Evolutionary conservation across 2,888 invertebrate genomes (phyloP).

Genomic region (Cryptus armator): DNA sequence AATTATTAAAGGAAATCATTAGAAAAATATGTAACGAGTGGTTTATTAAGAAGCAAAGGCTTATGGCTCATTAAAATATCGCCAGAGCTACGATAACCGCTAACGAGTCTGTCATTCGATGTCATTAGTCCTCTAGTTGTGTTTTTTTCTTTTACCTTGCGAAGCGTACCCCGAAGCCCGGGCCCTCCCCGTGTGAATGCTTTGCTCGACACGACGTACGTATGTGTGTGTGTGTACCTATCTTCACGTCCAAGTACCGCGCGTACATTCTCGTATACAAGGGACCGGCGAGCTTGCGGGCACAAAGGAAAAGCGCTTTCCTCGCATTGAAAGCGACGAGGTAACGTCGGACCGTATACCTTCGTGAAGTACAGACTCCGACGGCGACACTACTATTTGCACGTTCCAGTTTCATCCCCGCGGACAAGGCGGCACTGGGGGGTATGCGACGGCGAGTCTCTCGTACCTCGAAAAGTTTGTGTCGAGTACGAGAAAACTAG

Average conservation of each 20-base stretch:
- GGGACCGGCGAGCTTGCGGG: constrained; percentile 15
- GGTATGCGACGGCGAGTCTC: constrained; percentile 7
- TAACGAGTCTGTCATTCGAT: constrained; percentile 34
- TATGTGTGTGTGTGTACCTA: not conserved
- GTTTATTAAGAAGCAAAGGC: not conserved
- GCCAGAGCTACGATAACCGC: not conserved
- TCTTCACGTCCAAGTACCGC: not conserved
- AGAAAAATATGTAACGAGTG: not conserved
- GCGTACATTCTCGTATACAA: constrained; percentile 12
- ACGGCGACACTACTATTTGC: constrained; percentile 44
- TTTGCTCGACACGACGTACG: constrained; percentile 17
- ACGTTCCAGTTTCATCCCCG: constrained; percentile 40
- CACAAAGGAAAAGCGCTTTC: constrained; percentile 44
- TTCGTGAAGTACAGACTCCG: constrained; percentile 21
- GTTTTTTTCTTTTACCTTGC: constrained; percentile 28
- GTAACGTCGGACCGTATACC: constrained; percentile 32
- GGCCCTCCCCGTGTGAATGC: not conserved
- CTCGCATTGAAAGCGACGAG: constrained; percentile 40
- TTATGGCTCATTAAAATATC: not conserved
- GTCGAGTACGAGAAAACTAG: constrained; percentile 3
- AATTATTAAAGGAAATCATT: not conserved
- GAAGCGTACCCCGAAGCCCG: not conserved
- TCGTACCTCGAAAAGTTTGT: constrained; percentile 29
- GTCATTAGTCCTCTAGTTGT: constrained; percentile 51
- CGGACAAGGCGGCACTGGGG: constrained; percentile 7